phyloP scores from a whole-genome alignment of 2,113 vertebrate genomes.

The Uropsilus gracilis region DNA sequence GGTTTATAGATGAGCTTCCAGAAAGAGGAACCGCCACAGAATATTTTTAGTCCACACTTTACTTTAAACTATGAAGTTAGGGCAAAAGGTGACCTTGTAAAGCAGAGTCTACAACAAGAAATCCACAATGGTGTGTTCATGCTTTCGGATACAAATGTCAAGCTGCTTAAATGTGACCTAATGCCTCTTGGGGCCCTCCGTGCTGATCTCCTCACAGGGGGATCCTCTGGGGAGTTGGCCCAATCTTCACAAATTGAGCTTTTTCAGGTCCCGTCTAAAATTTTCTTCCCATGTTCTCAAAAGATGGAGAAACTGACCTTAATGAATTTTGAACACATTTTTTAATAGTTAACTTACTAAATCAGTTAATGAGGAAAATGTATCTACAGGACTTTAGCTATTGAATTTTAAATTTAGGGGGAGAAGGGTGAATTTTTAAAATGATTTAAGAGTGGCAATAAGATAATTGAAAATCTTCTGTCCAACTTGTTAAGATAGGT shows the following conservation, averaged over 20 bases:
- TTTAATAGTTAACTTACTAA: not conserved
- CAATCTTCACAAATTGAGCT: not conserved
- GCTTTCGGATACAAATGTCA: accelerated
- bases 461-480: not conserved
- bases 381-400: not conserved
- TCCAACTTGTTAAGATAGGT: not conserved
- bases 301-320: conserved; percentile 9
- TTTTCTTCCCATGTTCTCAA: not conserved
- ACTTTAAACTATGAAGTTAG: not conserved
- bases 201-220: too few species aligned
- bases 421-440: not conserved
- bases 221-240: not conserved
- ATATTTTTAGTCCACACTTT: not conserved
- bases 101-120: not conserved
- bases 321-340: not conserved
- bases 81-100: not conserved
- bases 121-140: accelerated
- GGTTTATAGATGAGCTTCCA: not conserved
- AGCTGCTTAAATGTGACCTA: not conserved
- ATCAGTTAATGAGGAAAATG: not conserved
- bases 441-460: not conserved
- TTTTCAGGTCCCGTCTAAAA: not conserved
- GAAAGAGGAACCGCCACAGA: not conserved
- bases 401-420: conserved; percentile 45
- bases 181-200: not conserved